These are phyloP conservation scores for Perca flavescens DNA, from an alignment of 2,113 vertebrate species.

Conservation along the genomic window DNA sequence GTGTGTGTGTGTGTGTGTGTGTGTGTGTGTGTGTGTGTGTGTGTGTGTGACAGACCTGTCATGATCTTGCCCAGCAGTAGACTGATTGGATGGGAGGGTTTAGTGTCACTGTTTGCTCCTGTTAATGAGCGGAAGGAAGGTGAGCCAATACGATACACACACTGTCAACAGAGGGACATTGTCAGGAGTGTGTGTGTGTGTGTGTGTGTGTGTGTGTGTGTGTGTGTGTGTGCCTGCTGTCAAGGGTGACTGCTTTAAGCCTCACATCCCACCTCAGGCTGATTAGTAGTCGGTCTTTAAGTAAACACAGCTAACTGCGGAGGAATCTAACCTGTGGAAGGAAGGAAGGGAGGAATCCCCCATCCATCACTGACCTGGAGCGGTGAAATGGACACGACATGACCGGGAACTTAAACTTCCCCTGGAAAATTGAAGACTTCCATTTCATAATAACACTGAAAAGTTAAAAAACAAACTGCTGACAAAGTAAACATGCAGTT, in stretches of 20 bases:
- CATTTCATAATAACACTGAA: constrained; percentile 1
- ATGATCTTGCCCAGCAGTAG: constrained; percentile 51
- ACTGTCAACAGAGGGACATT: constrained; percentile 41
- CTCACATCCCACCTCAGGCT: constrained; percentile 72
- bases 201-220: constrained; percentile 39
- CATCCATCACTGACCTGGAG: constrained; percentile 64
- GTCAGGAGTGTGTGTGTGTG: constrained; percentile 33
- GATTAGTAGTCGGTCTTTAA: constrained; percentile 83
- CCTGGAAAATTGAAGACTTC: constrained; percentile 37
- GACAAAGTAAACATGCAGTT: background rate
- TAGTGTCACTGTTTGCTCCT: constrained; percentile 73
- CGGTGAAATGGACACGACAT: background rate
- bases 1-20: constrained; percentile 27
- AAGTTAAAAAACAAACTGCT: background rate
- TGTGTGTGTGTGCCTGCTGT: constrained; percentile 5
- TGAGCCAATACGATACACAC: constrained; percentile 68
- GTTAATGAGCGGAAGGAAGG: constrained; percentile 81
- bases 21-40: constrained; percentile 23
- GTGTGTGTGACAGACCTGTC: constrained; percentile 47
- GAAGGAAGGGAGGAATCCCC: constrained; percentile 51
- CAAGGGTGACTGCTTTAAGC: constrained; percentile 65
- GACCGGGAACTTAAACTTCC: constrained; percentile 16
- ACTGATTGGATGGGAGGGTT: constrained; percentile 71
- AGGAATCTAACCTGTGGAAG: constrained; percentile 69
- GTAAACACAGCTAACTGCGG: constrained; percentile 76